phyloP scores from a whole-genome alignment of 2,888 invertebrate species.

The Merodon equestris region DNA sequence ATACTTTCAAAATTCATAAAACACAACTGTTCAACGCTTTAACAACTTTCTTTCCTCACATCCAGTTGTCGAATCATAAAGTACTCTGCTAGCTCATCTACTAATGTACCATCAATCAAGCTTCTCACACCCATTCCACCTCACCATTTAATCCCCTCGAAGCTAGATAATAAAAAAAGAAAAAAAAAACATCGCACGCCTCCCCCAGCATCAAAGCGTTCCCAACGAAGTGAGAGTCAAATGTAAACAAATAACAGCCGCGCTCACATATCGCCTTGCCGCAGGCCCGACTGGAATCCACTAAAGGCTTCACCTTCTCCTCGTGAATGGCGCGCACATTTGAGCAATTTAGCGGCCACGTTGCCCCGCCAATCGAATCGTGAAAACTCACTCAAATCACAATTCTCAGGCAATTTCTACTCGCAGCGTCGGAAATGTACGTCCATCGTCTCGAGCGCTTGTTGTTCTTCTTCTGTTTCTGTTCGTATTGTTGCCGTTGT shows the following conservation, averaged over 20 bases:
- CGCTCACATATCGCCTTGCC: constrained; percentile 58
- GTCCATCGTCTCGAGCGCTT: background rate
- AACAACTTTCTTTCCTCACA: no score
- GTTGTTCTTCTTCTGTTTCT: constrained; percentile 6
- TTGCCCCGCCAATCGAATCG: constrained; percentile 44
- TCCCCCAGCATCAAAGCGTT: no score
- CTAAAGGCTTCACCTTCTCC: constrained; percentile 10
- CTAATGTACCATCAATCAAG: no score
- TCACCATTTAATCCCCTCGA: no score
- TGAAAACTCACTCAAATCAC: constrained; percentile 60
- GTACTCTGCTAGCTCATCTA: no score
- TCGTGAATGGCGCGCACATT: constrained; percentile 25
- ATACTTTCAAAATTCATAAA: no score
- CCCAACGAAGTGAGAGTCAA: constrained; percentile 10
- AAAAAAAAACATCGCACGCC: no score
- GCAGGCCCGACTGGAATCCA: constrained; percentile 9
- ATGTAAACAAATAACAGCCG: constrained; percentile 48
- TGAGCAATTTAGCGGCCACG: constrained; percentile 53
- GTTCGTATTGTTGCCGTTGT: background rate
- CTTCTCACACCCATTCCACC: no score
- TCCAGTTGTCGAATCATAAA: no score
- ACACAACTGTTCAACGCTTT: no score
- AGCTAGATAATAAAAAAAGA: no score
- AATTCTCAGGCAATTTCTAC: constrained; percentile 67
- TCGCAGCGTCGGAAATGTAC: constrained; percentile 56